phyloP scores from a whole-genome alignment of 2,797 vertebrate species.

The Neoniphon sammara region DNA sequence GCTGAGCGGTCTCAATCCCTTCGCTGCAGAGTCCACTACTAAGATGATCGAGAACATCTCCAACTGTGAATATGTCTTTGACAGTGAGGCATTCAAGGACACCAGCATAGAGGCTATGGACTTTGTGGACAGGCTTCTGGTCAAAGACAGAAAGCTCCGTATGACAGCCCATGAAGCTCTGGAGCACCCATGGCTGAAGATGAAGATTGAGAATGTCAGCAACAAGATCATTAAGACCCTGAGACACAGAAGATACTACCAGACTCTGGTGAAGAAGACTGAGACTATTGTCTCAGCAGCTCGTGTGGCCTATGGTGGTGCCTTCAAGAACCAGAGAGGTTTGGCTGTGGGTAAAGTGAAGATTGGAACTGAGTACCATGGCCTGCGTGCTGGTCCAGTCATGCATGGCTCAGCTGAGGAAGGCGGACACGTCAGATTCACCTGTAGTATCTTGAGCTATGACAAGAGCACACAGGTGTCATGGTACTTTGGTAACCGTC shows the following conservation, averaged over 20 bases:
- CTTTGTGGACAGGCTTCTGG: conserved; percentile 94
- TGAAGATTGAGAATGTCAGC: conserved; percentile 90
- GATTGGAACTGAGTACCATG: conserved; percentile 90
- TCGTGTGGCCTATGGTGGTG: conserved; percentile 92
- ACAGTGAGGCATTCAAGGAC: conserved; percentile 96
- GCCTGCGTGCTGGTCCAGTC: conserved; percentile 91
- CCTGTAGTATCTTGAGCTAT: conserved; percentile 91
- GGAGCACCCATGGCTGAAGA: conserved; percentile 95
- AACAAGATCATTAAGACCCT: conserved; percentile 94
- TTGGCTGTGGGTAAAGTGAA: conserved; percentile 94
- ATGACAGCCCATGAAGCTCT: conserved; percentile 97
- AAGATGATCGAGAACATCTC: conserved; percentile 95
- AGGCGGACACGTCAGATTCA: conserved; percentile 92
- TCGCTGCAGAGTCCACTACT: conserved; percentile 94
- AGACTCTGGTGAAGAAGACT: conserved; percentile 90
- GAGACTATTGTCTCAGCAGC: conserved; percentile 93
- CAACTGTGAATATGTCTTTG: conserved; percentile 93
- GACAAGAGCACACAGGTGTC: conserved; percentile 93
- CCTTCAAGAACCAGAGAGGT: conserved; percentile 92
- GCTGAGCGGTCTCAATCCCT: conserved; percentile 95
- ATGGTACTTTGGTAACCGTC: conserved; percentile 95
- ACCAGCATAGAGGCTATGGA: conserved; percentile 95
- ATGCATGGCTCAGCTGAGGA: conserved; percentile 91
- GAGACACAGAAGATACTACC: conserved; percentile 97
- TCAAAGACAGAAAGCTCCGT: conserved; percentile 94